phyloP scores from a whole-genome alignment of 2,113 vertebrate genomes.

The Lepus timidus region DNA sequence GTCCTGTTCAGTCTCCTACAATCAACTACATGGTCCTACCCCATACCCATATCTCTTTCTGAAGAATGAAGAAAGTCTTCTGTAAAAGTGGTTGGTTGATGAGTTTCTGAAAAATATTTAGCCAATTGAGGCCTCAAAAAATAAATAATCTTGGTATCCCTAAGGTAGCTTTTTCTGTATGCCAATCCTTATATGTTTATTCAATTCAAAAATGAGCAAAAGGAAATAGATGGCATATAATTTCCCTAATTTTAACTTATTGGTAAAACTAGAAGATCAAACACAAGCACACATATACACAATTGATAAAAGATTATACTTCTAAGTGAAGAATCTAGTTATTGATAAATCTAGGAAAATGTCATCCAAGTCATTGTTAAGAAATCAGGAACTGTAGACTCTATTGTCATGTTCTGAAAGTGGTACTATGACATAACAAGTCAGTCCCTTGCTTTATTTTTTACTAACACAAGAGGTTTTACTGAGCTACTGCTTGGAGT shows the following conservation, averaged over 20 bases:
- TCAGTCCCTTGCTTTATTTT: background rate
- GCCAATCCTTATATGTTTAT: background rate
- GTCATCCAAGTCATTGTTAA: background rate
- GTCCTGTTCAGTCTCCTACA: background rate
- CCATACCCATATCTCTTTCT: background rate
- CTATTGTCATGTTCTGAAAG: background rate
- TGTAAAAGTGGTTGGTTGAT: background rate
- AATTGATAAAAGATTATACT: background rate
- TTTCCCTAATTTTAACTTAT: background rate
- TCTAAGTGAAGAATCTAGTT: conserved; percentile 1
- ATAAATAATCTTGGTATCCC: background rate
- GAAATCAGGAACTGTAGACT: background rate
- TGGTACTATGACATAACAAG: background rate
- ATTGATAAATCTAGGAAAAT: background rate
- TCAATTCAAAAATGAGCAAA: background rate
- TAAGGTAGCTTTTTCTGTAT: background rate
- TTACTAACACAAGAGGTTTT: background rate
- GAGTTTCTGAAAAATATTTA: background rate
- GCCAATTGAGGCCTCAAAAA: background rate
- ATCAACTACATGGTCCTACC: background rate
- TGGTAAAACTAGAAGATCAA: background rate
- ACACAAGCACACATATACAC: background rate
- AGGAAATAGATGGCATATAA: background rate
- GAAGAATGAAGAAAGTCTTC: background rate
- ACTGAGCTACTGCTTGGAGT: background rate